These are phyloP conservation scores for Bimastos eiseni DNA, from an alignment of 2,888 invertebrate genomes.

Conservation along the genomic window DNA sequence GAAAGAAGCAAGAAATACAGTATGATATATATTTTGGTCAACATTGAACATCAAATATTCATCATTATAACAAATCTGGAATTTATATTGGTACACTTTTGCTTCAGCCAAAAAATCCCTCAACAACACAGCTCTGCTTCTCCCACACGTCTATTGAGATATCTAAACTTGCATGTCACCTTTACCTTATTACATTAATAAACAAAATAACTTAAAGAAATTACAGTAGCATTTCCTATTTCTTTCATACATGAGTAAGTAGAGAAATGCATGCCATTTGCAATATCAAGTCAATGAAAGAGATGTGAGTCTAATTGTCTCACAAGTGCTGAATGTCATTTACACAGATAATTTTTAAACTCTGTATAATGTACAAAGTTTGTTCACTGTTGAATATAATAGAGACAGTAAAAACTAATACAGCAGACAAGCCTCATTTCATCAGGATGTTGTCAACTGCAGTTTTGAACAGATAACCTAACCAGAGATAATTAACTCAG, in stretches of 20 bases:
- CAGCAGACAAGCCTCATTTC: too few species aligned
- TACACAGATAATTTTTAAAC: too few species aligned
- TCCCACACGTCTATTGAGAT: neutral
- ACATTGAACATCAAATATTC: neutral
- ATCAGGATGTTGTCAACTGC: too few species aligned
- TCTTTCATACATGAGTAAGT: neutral
- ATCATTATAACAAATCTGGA: neutral
- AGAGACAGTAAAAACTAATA: too few species aligned
- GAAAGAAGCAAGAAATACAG: constrained; percentile 10
- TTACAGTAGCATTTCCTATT: neutral
- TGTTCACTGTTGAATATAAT: too few species aligned
- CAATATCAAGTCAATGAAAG: neutral
- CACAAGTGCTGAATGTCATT: too few species aligned
- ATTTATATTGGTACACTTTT: neutral
- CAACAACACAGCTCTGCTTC: neutral
- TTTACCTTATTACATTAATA: neutral
- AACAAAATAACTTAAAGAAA: neutral
- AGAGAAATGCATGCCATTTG: neutral
- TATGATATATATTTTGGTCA: neutral
- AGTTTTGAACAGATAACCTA: too few species aligned
- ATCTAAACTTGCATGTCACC: neutral
- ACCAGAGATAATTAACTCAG: too few species aligned
- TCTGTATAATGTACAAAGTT: too few species aligned
- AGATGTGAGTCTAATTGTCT: too few species aligned
- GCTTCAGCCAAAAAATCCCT: neutral